These are phyloP conservation scores for Hystrix brachyura DNA, from an alignment of 2,113 vertebrate genomes.

Conservation along the genomic window DNA sequence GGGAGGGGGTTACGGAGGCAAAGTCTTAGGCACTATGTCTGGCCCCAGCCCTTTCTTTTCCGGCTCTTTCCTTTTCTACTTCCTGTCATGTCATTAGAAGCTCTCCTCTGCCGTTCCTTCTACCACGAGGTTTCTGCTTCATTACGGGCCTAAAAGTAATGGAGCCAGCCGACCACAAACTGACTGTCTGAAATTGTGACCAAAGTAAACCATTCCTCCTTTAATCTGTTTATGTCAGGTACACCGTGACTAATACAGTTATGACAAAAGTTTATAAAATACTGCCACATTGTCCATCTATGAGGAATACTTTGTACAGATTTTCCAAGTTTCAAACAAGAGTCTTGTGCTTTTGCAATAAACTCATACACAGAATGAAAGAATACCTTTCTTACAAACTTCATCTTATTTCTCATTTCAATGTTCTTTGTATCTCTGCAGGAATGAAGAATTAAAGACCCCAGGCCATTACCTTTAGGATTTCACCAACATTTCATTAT, in stretches of 20 bases:
- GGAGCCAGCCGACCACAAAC: not conserved
- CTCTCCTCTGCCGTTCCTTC: not conserved
- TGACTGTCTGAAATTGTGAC: not conserved
- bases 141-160: too few relatives aligned
- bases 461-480: not conserved
- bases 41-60: not conserved
- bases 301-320: not conserved
- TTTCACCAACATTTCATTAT: not conserved
- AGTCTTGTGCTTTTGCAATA: not conserved
- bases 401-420: not conserved
- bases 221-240: not conserved
- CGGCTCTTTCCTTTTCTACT: not conserved
- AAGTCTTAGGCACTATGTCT: not conserved
- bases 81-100: not conserved
- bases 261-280: slow-evolving; percentile 1
- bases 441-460: not conserved
- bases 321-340: not conserved
- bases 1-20: not conserved
- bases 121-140: not conserved
- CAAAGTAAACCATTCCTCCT: not conserved
- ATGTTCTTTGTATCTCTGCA: not conserved
- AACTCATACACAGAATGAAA: not conserved
- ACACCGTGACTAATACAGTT: not conserved
- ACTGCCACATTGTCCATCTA: not conserved
- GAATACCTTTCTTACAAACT: not conserved